Base-by-base conservation (phyloP, 1,140 invertebrate genomes). In the Popillia japonica region DNA sequence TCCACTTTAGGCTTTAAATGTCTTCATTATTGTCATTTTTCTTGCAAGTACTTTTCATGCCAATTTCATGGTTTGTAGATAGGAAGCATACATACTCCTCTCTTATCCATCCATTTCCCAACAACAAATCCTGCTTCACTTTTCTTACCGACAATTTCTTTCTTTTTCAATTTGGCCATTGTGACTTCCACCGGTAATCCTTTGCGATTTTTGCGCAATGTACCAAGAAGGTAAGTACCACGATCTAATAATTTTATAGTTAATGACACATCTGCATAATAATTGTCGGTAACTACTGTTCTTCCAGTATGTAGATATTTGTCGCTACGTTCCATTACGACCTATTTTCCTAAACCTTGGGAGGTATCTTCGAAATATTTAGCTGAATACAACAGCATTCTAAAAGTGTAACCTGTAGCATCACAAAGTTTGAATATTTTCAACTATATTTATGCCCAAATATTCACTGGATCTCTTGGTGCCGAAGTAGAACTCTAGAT, bases 41-140 rank as follows among this genome's bases (percentile, higher is more conserved):
- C 9, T 44, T 77, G 7, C 44, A 40, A 40, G 55, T 61, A 48
- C 79, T 79, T 48, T 79, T 79, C 73, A 72, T 73, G 2, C 9
- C 42, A 44, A 44, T 44, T 79, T 10, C 76, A 77, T 77, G 27
- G 41, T 77, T 77, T 79, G 87, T 88, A 74, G 85, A 86, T 42
- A 88, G 79, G 75, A 87, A 82, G 14, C 84, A 77, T 11, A n/a
- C 84, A 77, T 11, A 88, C 86, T 80, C 88, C 85, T 75, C 84
- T 78, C 80, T 86, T 87, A 81, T 87, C 86, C 82, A 82, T 86
- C 87, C 87, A 89, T 83, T 86, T 86, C 59, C 86, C 55, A n/a
- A 89, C 85, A 79, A 44, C 42, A 44, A 88, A 84, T 40, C 85
- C 81, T 79, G 86, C 82, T 75, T 83, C 72, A 84, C 83, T 83